phyloP scores from a whole-genome alignment of 2,888 invertebrate genomes.

The Galeopsomyia nigrocyanea region DNA sequence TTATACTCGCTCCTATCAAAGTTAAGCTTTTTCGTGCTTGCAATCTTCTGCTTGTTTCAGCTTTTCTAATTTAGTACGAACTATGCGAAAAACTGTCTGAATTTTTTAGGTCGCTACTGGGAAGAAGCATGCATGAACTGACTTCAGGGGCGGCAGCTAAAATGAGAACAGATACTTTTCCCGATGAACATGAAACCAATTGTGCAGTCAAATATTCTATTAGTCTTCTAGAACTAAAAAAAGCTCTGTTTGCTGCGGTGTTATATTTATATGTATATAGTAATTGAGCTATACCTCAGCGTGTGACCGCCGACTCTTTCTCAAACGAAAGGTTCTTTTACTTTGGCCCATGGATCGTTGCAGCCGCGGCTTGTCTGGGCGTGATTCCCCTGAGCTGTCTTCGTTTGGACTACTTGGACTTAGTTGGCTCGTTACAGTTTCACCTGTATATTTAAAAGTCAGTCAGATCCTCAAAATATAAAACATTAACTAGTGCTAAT shows the following conservation, averaged over 20 bases:
- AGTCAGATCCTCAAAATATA: not conserved
- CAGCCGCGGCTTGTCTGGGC: constrained; percentile 77
- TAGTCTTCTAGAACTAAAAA: too few species aligned
- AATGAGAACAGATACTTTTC: too few species aligned
- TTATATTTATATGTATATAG: not conserved
- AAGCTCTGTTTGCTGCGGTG: too few species aligned
- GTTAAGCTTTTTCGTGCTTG: too few species aligned
- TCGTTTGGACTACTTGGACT: constrained; percentile 81
- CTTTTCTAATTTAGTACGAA: too few species aligned
- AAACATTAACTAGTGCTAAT: not conserved
- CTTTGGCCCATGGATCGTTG: constrained; percentile 95
- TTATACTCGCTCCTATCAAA: not conserved
- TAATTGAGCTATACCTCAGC: constrained; percentile 73
- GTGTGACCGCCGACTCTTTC: constrained; percentile 79
- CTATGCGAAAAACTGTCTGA: too few species aligned
- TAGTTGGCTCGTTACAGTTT: constrained; percentile 81
- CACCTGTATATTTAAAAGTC: constrained; percentile 71
- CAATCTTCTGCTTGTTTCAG: too few species aligned
- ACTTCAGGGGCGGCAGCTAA: too few species aligned
- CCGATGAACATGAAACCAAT: too few species aligned
- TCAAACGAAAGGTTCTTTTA: constrained; percentile 90
- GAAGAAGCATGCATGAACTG: too few species aligned
- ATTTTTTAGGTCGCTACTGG: too few species aligned
- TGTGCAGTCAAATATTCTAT: too few species aligned
- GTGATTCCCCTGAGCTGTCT: constrained; percentile 76